A percentile compares a stretch with the other conserved stretches of the same genome.
Evolutionary conservation across 1,140 invertebrate species (phyloP).

Genomic region (Drosophila subpulchrella): DNA sequence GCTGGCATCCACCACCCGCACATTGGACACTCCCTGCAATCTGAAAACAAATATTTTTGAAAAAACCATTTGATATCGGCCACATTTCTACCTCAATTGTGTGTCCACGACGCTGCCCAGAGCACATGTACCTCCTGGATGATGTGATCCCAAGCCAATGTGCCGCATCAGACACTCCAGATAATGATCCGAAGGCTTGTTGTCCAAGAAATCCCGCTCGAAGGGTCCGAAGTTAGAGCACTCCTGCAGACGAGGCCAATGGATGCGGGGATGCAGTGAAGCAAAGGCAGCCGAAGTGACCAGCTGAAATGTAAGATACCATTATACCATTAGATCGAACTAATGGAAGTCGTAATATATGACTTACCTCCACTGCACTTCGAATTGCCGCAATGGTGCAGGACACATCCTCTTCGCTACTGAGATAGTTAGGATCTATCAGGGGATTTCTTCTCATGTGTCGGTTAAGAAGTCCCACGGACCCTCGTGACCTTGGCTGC

Average conservation of each 20-base stretch:
- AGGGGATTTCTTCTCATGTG: conserved; percentile 87
- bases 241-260: conserved; percentile 87
- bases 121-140: conserved; percentile 88
- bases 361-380: conserved; percentile 84
- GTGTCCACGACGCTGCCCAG: conserved; percentile 85
- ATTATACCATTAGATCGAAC: not conserved
- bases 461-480: conserved; percentile 85
- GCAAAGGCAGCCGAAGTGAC: conserved; percentile 87
- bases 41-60: conserved; percentile 81
- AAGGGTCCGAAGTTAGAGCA: conserved; percentile 85
- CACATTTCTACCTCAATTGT: conserved; percentile 53
- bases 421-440: conserved; percentile 92
- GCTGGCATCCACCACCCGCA: conserved; percentile 90
- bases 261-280: conserved; percentile 87
- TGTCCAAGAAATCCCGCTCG: conserved; percentile 60
- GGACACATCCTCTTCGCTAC: conserved; percentile 86
- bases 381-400: conserved; percentile 88
- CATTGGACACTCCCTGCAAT: conserved; percentile 86
- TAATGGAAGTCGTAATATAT: not conserved
- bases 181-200: conserved; percentile 86
- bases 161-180: conserved; percentile 88
- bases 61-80: not conserved
- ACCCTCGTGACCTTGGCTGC: conserved; percentile 89
- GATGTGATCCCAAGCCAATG: conserved; percentile 88
- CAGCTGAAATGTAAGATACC: conserved; percentile 19